Evolutionary conservation across 35 echinoderm and acorn worm species (phyloP), one percentile per base, ranked within the genome.

Genomic region (Amphiura filiformis): DNA sequence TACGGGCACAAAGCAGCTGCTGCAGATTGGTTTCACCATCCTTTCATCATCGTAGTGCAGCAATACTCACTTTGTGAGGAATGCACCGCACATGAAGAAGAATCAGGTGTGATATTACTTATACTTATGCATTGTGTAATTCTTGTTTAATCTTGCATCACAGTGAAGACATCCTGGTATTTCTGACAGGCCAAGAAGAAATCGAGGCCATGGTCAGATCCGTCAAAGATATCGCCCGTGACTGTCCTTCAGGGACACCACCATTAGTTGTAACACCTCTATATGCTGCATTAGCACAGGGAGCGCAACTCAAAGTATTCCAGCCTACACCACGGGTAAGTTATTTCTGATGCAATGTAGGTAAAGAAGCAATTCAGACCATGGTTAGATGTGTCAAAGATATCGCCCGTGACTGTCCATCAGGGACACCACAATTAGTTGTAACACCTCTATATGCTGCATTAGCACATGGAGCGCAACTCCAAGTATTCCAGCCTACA

Each of bases 331-430:
- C 91, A n/a, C n/a, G n/a, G n/a, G n/a, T n/a, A n/a, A n/a, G n/a
- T n/a, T 98, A 28, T 98, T 98, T 49, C 87, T 98, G 32, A 98
- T 92, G 20, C n/a, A n/a, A n/a, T n/a, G n/a, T 52, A 37, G 96
- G 96, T 38, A 92, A 98, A 78, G 96, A 98, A 38, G 96, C 94
- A 49, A 98, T 98, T 52, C 92, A 98, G 39, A 82, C 88, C 17
- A 56, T 94, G 18, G 77, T 89, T 34, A 90, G 93, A 77, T 90
- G 92, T 37, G 93, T 94, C 37, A 98, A 47, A 49, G 96, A 98
- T 35, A 84, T 98, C 26, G 86, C 96, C 3, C 83, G 87, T 35
- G 96, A 98, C 65, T 65, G 91, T 35, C 89, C 96, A 39, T 64
- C 90, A 77, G 92, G 96, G 92, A 56, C 44, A 11, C 44, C 44